phyloP scores from a whole-genome alignment of 2,888 invertebrate genomes.

The Plagiodera versicolora region DNA sequence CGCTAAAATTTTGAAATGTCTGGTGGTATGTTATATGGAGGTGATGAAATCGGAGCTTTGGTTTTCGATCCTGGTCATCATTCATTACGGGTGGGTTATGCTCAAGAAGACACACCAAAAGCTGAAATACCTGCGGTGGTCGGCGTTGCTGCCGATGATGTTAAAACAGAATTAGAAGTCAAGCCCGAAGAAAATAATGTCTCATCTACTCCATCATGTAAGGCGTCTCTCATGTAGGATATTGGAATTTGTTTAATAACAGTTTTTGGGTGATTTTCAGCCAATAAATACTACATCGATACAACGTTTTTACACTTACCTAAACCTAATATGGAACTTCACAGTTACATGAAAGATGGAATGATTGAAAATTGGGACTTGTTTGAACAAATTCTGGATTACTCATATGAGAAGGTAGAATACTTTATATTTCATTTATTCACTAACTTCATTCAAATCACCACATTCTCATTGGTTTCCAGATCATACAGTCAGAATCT shows the following conservation, averaged over 20 bases:
- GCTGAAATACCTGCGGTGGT: conserved; percentile 94
- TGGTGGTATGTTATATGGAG: conserved; percentile 82
- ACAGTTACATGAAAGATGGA: conserved; percentile 95
- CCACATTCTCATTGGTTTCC: conserved; percentile 24
- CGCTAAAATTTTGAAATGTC: conserved; percentile 46
- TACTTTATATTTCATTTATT: background rate
- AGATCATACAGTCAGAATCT: conserved; percentile 90
- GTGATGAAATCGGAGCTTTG: conserved; percentile 97
- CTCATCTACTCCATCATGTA: conserved; percentile 43
- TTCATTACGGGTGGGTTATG: conserved; percentile 88
- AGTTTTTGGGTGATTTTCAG: conserved; percentile 37
- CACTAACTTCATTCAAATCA: background rate
- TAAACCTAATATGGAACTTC: conserved; percentile 84
- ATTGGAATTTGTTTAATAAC: background rate
- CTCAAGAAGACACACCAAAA: conserved; percentile 99
- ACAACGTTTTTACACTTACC: conserved; percentile 92
- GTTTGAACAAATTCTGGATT: conserved; percentile 94
- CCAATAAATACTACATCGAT: conserved; percentile 82
- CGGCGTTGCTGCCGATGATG: conserved; percentile 75
- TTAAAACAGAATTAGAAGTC: conserved; percentile 73
- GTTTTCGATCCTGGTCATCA: conserved; percentile 97
- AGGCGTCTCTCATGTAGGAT: conserved; percentile 7
- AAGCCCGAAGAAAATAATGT: conserved; percentile 67
- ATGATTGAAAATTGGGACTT: conserved; percentile 99
- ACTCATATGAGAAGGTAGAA: conserved; percentile 80